Percentiles rank a stretch among this genome's conserved stretches.
Evolutionary conservation across 1,140 invertebrate species (phyloP).

Genomic region (Papilio xuthus): DNA sequence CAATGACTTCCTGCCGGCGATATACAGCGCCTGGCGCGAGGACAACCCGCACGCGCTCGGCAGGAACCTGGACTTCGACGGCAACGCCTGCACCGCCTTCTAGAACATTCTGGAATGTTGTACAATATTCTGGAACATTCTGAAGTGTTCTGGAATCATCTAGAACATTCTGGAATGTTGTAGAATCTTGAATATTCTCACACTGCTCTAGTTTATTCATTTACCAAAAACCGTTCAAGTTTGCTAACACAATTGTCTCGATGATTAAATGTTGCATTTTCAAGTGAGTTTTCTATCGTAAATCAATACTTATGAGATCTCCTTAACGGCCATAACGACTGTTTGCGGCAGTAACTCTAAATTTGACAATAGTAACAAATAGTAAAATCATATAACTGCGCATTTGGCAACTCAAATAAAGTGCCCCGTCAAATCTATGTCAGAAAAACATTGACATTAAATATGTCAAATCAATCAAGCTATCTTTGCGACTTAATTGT

Average conservation of each 20-base stretch:
- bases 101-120: constrained; percentile 43
- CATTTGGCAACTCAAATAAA: too few relatives aligned
- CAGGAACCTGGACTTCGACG: constrained; percentile 68
- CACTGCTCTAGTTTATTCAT: background rate
- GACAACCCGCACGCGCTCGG: constrained; percentile 47
- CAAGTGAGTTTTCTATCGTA: too few relatives aligned
- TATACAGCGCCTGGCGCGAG: constrained; percentile 67
- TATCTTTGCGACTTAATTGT: too few relatives aligned
- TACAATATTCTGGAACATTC: background rate
- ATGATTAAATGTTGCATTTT: too few relatives aligned
- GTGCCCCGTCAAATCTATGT: too few relatives aligned
- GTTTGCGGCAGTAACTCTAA: too few relatives aligned
- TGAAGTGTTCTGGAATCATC: background rate
- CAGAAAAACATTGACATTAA: too few relatives aligned
- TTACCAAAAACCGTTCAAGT: background rate
- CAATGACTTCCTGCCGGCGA: constrained; percentile 71
- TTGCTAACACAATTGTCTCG: background rate
- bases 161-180: background rate
- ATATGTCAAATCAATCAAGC: too few relatives aligned
- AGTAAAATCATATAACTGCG: too few relatives aligned
- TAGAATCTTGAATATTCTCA: background rate
- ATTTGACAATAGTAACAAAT: too few relatives aligned
- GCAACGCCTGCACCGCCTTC: constrained; percentile 71
- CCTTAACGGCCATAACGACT: too few relatives aligned
- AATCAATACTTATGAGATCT: too few relatives aligned